A percentile compares a stretch with the other conserved stretches of the same genome.
These are phyloP conservation scores for Folsomia candida DNA, from an alignment of 2,888 invertebrate species.

Conservation along the genomic window DNA sequence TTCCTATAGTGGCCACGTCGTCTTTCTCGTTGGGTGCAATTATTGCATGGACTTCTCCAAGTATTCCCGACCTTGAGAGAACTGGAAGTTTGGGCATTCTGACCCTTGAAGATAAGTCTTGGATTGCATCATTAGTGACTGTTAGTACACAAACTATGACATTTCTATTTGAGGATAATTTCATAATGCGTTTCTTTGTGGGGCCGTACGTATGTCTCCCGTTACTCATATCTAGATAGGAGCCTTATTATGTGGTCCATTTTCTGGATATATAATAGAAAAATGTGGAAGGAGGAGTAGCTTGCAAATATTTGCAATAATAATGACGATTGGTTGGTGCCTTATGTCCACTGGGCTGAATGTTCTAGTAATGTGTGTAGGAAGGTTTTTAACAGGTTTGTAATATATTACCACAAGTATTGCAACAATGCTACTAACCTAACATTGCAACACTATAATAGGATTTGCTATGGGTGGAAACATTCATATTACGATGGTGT, in stretches of 20 bases:
- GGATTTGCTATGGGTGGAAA: conserved; percentile 77
- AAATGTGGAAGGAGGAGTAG: conserved; percentile 35
- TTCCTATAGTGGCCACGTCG: conserved; percentile 20
- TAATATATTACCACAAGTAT: too few relatives aligned
- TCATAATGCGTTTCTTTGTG: not conserved
- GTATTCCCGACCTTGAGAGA: conserved; percentile 34
- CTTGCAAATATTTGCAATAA: conserved; percentile 49
- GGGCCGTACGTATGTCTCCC: conserved; percentile 16
- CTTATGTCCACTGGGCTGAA: conserved; percentile 51
- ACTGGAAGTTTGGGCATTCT: conserved; percentile 50
- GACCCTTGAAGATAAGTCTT: conserved; percentile 58
- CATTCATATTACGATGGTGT: conserved; percentile 80
- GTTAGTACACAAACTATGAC: conserved; percentile 24
- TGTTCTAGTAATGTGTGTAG: conserved; percentile 56
- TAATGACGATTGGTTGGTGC: conserved; percentile 55
- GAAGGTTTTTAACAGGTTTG: conserved; percentile 53
- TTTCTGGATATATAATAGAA: conserved; percentile 37
- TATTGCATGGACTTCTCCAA: conserved; percentile 39
- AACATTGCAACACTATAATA: too few relatives aligned
- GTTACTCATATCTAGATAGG: too few relatives aligned
- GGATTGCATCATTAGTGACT: conserved; percentile 61
- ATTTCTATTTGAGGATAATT: not conserved
- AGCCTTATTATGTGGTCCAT: conserved; percentile 39
- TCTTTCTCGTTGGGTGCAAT: conserved; percentile 34
- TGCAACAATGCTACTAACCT: too few relatives aligned